Evolutionary conservation across 1,140 invertebrate genomes (phyloP).

Genomic region (Drosophila takahashii): DNA sequence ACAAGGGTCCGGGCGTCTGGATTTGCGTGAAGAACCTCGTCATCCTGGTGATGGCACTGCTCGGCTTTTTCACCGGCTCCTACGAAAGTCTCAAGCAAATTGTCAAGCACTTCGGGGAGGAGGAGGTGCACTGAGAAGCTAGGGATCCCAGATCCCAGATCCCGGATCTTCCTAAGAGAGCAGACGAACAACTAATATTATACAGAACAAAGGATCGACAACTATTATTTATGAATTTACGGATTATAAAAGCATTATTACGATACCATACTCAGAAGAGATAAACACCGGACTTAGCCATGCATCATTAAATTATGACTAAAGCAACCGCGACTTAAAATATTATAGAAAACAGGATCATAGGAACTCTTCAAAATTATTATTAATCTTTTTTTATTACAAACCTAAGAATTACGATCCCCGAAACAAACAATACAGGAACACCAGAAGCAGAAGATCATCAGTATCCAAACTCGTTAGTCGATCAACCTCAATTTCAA

Average conservation of each 20-base stretch:
- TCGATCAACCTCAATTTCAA: neutral
- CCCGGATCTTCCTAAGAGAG: no score
- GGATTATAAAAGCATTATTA: no score
- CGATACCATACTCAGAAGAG: no score
- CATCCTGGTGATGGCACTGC: conserved; percentile 88
- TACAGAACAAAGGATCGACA: neutral
- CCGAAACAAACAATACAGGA: neutral
- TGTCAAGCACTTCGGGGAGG: conserved; percentile 80
- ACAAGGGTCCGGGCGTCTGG: conserved; percentile 83
- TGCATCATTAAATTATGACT: no score
- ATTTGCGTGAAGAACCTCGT: conserved; percentile 87
- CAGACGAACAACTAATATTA: neutral
- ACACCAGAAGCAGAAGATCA: conserved; percentile 1
- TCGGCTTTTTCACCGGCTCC: conserved; percentile 90
- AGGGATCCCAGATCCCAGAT: neutral
- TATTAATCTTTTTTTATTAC: no score
- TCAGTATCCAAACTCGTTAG: neutral
- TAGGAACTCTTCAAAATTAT: no score
- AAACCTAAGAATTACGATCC: neutral
- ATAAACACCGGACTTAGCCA: no score
- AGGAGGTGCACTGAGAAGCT: conserved; percentile 36
- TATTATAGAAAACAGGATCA: no score
- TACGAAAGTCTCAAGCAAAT: conserved; percentile 89
- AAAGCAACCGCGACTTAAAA: no score
- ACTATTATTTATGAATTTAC: no score